These are phyloP conservation scores for Rhinogobio ventralis DNA, from an alignment of 2,797 vertebrate species.

Conservation along the genomic window DNA sequence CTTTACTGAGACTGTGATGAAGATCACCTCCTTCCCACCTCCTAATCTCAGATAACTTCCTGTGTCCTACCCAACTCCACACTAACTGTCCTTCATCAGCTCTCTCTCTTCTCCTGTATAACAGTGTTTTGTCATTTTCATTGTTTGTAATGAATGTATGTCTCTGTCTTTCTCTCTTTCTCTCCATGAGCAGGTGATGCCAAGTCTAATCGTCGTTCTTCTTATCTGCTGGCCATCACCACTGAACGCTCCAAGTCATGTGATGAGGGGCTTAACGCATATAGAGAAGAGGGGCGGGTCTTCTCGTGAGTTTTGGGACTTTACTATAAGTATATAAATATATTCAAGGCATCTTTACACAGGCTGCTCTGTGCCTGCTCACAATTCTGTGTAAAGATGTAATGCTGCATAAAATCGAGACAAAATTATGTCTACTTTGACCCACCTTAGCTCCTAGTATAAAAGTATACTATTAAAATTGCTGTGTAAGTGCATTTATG, in stretches of 20 bases:
- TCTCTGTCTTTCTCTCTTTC: constrained; percentile 53
- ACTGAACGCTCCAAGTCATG: constrained; percentile 97
- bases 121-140: constrained; percentile 33
- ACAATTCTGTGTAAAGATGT: neutral
- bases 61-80: constrained; percentile 24
- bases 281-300: constrained; percentile 88
- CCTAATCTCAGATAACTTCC: constrained; percentile 57
- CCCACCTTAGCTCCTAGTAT: neutral
- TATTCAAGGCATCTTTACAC: neutral
- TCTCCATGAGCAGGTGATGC: constrained; percentile 85
- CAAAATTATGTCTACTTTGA: neutral
- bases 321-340: neutral
- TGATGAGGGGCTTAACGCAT: constrained; percentile 93
- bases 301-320: constrained; percentile 82
- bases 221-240: constrained; percentile 96
- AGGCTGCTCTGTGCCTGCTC: neutral
- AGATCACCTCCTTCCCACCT: neutral
- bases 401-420: neutral
- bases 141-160: neutral
- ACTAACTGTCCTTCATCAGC: constrained; percentile 38
- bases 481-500: neutral
- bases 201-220: constrained; percentile 93
- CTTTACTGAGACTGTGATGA: constrained; percentile 37
- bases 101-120: constrained; percentile 17
- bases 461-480: neutral